Evolutionary conservation across 2,888 invertebrate species (phyloP), one percentile per base, ranked within the genome.

Genomic region (Dryobota labecula): DNA sequence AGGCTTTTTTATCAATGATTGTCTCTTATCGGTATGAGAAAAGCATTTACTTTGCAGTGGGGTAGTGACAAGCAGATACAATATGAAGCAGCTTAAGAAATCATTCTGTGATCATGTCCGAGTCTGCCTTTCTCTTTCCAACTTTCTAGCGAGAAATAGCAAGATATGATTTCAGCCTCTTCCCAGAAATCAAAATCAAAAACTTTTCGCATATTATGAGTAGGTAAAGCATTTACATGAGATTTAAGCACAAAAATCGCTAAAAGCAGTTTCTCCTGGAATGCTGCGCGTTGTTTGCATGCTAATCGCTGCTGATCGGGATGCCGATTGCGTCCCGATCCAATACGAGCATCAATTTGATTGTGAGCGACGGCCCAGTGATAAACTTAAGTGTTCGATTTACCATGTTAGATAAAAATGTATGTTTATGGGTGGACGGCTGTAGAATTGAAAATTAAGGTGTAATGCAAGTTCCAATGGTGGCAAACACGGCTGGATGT

Each of bases 311-410:
- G n/a, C 60, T 70, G 67, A 83, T 83, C 73, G 60, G 0, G 58
- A 85, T 83, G 76, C 84, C 36, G 67, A 47, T 69, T 51, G 74
- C 54, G 80, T 80, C n/a, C 33, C 67, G 83, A 80, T 75, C 63
- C 70, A 70, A 80, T 76, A 67, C 72, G 43, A 63, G 61, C 83
- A 71, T 83, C 83, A 76, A 84, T 84, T 78, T 74, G 78, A 76
- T 80, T 73, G 62, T 71, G 65, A 76, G 51, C 62, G 71, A 67
- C 67, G 70, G 45, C 27, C 45, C 9, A 36, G 63, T 70, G 70
- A 80, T 83, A 77, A 83, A 73, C 43, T 43, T 66, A 57, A 79
- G 78, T 71, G 78, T 58, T 72, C 61, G 60, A 71, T 81, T 63
- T 63, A 66, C 61, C 36, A 60, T 45, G 67, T 49, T 27, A 27